Conservation (phyloP, 2,113 vertebrate species). For the Lepus americanus region DNA sequence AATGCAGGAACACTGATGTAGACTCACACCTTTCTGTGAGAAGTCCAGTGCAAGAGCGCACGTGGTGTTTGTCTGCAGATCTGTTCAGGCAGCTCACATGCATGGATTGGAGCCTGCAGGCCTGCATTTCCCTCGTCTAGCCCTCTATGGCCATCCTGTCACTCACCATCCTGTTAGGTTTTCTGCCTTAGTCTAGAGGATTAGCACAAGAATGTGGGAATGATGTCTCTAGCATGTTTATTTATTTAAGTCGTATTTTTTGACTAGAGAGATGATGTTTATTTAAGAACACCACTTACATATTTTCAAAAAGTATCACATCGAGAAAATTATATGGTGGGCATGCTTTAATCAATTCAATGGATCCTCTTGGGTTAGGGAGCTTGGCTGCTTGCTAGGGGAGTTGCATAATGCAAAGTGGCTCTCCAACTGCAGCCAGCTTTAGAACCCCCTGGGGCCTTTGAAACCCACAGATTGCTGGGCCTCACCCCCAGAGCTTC, state of each 20-base stretch:
- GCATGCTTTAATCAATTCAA: neutral
- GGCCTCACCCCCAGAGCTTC: neutral
- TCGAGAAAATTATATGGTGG: neutral
- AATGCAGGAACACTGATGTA: neutral
- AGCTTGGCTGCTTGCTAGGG: neutral
- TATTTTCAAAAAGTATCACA: slow-evolving; percentile 6
- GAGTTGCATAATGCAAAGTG: neutral
- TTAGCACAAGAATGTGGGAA: neutral
- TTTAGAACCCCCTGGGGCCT: neutral
- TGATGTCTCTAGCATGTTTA: neutral
- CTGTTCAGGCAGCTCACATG: neutral
- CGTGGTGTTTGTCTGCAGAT: neutral
- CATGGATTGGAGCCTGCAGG: rapidly evolving
- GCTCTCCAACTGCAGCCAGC: neutral
- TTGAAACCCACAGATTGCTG: neutral
- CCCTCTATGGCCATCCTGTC: neutral
- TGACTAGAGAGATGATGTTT: slow-evolving; percentile 28
- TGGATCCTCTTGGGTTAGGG: neutral
- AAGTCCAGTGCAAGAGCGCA: neutral
- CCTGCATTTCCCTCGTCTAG: neutral
- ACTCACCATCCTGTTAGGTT: neutral
- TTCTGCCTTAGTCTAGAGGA: neutral
- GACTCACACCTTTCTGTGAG: neutral
- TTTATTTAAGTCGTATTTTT: neutral
- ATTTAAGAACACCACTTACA: neutral